Evolutionary conservation across 2,888 invertebrate species (phyloP), one percentile per base, ranked within the genome.

Genomic region (Chloroclystis v-ata): DNA sequence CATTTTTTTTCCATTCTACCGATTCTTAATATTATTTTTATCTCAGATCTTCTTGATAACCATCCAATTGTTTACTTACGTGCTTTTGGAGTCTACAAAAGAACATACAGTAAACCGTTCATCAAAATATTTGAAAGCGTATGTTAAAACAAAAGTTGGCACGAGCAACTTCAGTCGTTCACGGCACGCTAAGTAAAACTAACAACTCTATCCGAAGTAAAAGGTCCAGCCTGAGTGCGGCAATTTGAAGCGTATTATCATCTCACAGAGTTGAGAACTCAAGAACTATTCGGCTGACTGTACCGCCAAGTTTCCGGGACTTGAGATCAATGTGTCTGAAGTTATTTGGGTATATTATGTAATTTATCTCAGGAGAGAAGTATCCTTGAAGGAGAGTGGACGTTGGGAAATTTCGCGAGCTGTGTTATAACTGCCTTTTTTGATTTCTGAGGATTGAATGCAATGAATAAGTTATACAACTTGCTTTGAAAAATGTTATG

Each of bases 71-170:
- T n/a, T n/a, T n/a, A n/a, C n/a, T n/a, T n/a, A n/a, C n/a, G n/a
- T n/a, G n/a, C n/a, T n/a, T n/a, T n/a, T n/a, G n/a, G n/a, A n/a
- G n/a, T n/a, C n/a, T n/a, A n/a, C n/a, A 20, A 26, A 9, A 26
- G 12, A 11, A 5, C 2, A 35, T 11, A 11, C 10, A 11, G 20
- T 24, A 35, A 35, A 8, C 10, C 35, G 20, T 26, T 43, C 13
- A 40, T 43, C 37, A 33, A 45, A 41, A 45, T 43, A 48, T 38
- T 38, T 16, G 32, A 28, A 38, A 42, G 35, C 45, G 20, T 37
- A 42, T 40, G 47, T 42, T 49, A 45, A 47, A 51, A 51, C 56
- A 49, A 49, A 55, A 56, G 42, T 56, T 47, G 43, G 43, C 46
- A 51, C 46, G 43, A 43, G 33, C 49, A 26, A 45, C 28, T 42